Evolutionary conservation across 2,888 invertebrate species (phyloP), one percentile per base, ranked within the genome.

Genomic region (Sipha maydis): DNA sequence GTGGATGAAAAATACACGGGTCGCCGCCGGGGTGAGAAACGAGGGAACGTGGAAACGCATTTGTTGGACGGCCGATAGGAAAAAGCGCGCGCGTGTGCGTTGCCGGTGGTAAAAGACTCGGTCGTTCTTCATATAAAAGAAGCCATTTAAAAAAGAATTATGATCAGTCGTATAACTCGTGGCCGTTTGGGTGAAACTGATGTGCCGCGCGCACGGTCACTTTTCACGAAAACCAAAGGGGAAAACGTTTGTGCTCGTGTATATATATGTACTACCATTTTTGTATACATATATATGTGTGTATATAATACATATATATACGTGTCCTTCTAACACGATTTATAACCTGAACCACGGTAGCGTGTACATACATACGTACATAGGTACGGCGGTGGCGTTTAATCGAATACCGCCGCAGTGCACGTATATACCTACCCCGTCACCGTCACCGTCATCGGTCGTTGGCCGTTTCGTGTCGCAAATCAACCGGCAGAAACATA

Each of bases 71-170:
- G 78, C 67, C 78, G 86, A 88, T 80, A 82, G 88, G 88, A 75
- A 82, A 80, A 73, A 41, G 75, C 34, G 38, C 76, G 34, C 14
- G 21, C 31, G n/a, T 8, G 34, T 21, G 75, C 38, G 71, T n/a
- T 48, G 71, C 69, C 85, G 79, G 73, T 54, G 86, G 86, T 86
- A 86, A 86, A 88, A 80, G 75, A 82, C 88, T 82, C 67, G 88
- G 80, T 82, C 88, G 75, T 88, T 88, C 88, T 80, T 80, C 79
- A 88, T 88, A 88, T 88, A 80, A 80, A 80, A 80, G 88, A 88
- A 88, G 88, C 88, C 88, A 88, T 88, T 88, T 88, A 88, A 88
- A 88, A 88, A 88, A 88, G 88, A 88, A 88, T 88, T 88, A 88
- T 88, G 88, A 88, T 88, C 86, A 28, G 79, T 67, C 86, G 71